Conservation (phyloP, 64 coral and sea anemone genomes). For the Dendronephthya gigantea region DNA sequence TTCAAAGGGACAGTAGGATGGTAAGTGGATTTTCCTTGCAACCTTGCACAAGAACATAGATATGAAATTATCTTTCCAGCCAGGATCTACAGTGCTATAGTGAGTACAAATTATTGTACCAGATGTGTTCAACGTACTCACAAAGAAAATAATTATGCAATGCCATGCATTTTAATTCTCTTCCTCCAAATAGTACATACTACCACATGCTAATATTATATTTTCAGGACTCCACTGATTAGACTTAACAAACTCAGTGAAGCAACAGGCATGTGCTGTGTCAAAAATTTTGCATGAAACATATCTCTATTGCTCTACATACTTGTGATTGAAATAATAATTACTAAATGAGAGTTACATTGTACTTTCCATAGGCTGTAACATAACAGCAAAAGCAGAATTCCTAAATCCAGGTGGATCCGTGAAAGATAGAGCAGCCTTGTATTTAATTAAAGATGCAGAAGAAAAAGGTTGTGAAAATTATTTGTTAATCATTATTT, state of each 20-base stretch:
- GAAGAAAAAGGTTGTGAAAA: slow-evolving; percentile 76
- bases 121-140: too few species aligned
- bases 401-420: slow-evolving; percentile 89
- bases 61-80: too few species aligned
- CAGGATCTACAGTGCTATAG: too few species aligned
- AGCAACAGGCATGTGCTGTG: slow-evolving; percentile 58
- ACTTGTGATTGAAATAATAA: neutral
- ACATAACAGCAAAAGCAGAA: slow-evolving; percentile 89
- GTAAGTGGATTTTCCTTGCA: slow-evolving; percentile 31
- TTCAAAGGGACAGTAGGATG: slow-evolving; percentile 89
- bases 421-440: slow-evolving; percentile 87
- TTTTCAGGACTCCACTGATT: slow-evolving; percentile 69
- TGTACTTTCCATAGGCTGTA: slow-evolving; percentile 51
- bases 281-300: neutral
- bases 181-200: neutral
- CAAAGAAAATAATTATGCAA: too few species aligned
- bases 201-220: neutral
- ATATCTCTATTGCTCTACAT: neutral
- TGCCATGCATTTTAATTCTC: too few species aligned
- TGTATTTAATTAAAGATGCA: slow-evolving; percentile 86
- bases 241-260: slow-evolving; percentile 92
- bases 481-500: neutral
- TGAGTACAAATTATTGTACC: too few species aligned
- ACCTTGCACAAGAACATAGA: too few species aligned
- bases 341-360: neutral